A percentile compares a stretch with the other conserved stretches of the same genome.
These are phyloP conservation scores for Neofelis nebulosa DNA, from an alignment of 2,113 vertebrate species.

Conservation along the genomic window DNA sequence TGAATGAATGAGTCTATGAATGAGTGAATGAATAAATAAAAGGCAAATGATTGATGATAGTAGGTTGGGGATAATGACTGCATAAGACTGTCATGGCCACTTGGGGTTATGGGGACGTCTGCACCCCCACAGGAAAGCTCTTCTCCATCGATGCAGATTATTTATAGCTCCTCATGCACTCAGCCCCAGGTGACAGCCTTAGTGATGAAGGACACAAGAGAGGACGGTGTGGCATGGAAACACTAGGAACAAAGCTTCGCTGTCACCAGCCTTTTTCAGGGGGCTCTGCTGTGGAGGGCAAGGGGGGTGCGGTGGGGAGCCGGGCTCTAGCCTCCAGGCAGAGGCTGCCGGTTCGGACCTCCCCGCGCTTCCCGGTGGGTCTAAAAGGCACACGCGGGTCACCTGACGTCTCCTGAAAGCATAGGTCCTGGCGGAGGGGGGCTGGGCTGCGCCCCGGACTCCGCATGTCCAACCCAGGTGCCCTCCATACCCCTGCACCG, in stretches of 20 bases:
- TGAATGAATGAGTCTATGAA: neutral
- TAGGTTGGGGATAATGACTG: rapidly evolving
- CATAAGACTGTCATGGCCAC: rapidly evolving
- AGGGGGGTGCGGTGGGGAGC: neutral
- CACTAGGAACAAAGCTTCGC: neutral
- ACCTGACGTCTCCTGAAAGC: neutral
- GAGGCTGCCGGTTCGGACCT: rapidly evolving
- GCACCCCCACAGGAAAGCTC: neutral
- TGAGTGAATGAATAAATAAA: neutral
- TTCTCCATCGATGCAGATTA: rapidly evolving
- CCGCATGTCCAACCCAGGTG: neutral
- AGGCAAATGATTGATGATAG: neutral
- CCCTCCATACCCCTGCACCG: neutral
- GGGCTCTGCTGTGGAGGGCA: neutral
- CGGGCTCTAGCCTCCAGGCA: neutral
- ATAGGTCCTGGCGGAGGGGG: neutral
- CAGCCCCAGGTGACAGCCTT: neutral
- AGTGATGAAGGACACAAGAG: neutral
- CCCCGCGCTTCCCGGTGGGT: neutral
- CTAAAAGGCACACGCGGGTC: neutral
- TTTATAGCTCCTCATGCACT: rapidly evolving
- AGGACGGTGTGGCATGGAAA: neutral
- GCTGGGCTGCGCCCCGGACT: neutral
- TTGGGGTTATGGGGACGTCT: rapidly evolving
- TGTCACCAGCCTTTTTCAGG: neutral